phyloP scores from a whole-genome alignment of 2,797 vertebrate genomes.

The Enoplosus armatus region DNA sequence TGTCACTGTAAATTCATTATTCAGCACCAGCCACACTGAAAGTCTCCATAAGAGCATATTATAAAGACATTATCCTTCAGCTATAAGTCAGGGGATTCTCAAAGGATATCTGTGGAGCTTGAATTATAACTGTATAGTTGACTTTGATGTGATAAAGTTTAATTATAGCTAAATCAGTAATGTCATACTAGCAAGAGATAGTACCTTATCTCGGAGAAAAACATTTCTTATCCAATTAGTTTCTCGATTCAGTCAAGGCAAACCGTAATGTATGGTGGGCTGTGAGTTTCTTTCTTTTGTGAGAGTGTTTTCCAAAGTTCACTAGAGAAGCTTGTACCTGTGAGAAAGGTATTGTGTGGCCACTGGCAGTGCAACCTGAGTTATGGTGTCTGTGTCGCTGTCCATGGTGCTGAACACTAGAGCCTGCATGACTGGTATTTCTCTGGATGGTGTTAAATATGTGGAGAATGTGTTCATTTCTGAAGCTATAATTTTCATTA shows the following conservation, averaged over 20 bases:
- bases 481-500: not conserved
- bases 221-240: slow-evolving; percentile 14
- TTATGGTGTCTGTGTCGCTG: slow-evolving; percentile 26
- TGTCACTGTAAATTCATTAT: not conserved
- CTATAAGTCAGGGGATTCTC: not conserved
- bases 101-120: not conserved
- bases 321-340: not conserved
- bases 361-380: not conserved
- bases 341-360: not conserved
- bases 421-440: slow-evolving; percentile 11
- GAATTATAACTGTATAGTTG: not conserved
- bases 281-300: slow-evolving; percentile 7
- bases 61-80: not conserved
- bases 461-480: not conserved
- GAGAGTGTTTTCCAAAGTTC: slow-evolving; percentile 21
- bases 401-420: slow-evolving; percentile 60
- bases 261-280: not conserved
- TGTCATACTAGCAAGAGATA: slow-evolving; percentile 9
- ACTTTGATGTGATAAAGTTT: slow-evolving; percentile 25
- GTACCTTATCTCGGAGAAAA: slow-evolving; percentile 25
- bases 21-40: not conserved
- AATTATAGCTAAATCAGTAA: slow-evolving; percentile 33
- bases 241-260: not conserved
- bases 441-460: not conserved
- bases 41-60: not conserved